A percentile compares a stretch with the other conserved stretches of the same genome.
phyloP scores from a whole-genome alignment of 2,888 invertebrate species.

The Cyaniris semiargus region DNA sequence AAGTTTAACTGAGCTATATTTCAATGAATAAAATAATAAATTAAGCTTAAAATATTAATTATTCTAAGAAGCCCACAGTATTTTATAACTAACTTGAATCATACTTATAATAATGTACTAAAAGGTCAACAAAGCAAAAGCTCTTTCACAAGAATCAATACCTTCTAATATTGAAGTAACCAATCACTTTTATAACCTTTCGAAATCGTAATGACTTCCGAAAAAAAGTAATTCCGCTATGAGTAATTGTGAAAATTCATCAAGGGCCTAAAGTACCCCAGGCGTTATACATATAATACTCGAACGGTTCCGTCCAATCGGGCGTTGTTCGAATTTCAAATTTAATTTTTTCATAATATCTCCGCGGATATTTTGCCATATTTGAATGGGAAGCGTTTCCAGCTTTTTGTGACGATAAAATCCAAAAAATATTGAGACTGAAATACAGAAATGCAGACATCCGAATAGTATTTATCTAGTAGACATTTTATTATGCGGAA shows the following conservation, averaged over 20 bases:
- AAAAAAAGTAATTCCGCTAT: conserved; percentile 1
- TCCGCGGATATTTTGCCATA: not conserved
- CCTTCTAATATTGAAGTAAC: conserved; percentile 7
- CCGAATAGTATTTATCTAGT: not conserved
- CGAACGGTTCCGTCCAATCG: not conserved
- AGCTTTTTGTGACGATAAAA: not conserved
- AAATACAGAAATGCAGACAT: not conserved
- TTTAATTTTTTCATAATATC: conserved; percentile 22
- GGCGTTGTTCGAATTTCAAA: conserved; percentile 6
- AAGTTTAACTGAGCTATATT: too few species aligned
- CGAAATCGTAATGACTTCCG: conserved; percentile 9
- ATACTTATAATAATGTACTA: not conserved
- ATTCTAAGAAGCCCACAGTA: too few species aligned
- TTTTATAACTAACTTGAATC: too few species aligned
- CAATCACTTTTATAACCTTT: conserved; percentile 25
- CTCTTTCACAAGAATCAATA: not conserved
- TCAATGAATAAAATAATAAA: too few species aligned
- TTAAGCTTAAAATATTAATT: too few species aligned
- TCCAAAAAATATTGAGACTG: conserved; percentile 1
- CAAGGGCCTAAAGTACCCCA: conserved; percentile 1
- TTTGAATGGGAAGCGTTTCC: conserved; percentile 5
- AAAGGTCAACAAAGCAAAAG: not conserved
- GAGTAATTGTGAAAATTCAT: conserved; percentile 22
- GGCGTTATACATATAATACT: conserved; percentile 10
- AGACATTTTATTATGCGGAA: not conserved